Evolutionary conservation across 1,140 invertebrate genomes (phyloP).

Genomic region (Drosophila mojavensis): DNA sequence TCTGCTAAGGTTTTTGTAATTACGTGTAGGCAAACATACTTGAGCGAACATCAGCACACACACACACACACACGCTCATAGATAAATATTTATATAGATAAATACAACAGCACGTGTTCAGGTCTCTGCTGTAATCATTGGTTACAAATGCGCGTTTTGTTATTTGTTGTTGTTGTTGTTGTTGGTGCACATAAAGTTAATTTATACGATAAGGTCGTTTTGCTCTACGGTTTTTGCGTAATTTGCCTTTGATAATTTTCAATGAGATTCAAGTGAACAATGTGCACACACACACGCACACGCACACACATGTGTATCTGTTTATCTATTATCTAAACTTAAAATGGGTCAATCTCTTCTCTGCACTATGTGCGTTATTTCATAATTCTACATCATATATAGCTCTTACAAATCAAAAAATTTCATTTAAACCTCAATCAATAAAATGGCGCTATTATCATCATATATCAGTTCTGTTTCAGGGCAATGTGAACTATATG

Average conservation of each 20-base stretch:
- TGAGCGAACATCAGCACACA: slow-evolving; percentile 4
- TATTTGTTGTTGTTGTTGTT: slow-evolving; percentile 56
- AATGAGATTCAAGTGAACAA: slow-evolving; percentile 43
- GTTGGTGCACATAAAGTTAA: slow-evolving; percentile 65
- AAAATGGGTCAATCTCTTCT: too few species aligned
- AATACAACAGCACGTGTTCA: slow-evolving; percentile 34
- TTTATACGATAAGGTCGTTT: slow-evolving; percentile 79
- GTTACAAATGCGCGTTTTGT: slow-evolving; percentile 75
- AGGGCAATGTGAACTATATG: not conserved
- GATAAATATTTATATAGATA: not conserved
- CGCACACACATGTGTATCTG: not conserved
- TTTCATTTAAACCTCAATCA: too few species aligned
- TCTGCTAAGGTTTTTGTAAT: slow-evolving; percentile 57
- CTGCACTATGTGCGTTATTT: too few species aligned
- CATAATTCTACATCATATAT: too few species aligned
- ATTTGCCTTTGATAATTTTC: slow-evolving; percentile 78
- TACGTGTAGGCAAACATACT: slow-evolving; percentile 43
- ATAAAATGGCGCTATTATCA: not conserved
- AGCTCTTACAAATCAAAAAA: too few species aligned
- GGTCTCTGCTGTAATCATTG: slow-evolving; percentile 64
- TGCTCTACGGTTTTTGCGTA: slow-evolving; percentile 76
- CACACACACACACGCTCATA: slow-evolving; percentile 6
- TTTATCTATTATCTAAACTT: not conserved
- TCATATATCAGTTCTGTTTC: too few species aligned
- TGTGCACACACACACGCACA: slow-evolving; percentile 7